phyloP scores from a whole-genome alignment of 2,797 vertebrate species.

The Amblyraja radiata region DNA sequence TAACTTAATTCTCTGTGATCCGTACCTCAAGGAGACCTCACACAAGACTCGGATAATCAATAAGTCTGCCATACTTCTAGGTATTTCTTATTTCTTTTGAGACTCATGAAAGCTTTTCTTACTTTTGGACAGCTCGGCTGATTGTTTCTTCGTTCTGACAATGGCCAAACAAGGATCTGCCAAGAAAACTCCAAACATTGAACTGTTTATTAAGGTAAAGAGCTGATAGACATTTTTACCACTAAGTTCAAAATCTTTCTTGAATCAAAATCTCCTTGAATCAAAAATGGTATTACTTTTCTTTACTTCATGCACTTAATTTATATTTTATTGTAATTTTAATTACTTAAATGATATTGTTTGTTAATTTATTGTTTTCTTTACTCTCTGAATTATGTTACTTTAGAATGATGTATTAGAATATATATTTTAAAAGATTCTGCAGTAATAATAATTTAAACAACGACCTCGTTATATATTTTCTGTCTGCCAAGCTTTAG shows the following conservation, averaged over 20 bases:
- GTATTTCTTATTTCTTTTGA: neutral
- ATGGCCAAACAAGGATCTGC: slow-evolving; percentile 16
- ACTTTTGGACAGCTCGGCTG: neutral
- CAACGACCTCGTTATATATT: neutral
- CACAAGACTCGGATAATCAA: neutral
- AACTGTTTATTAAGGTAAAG: slow-evolving; percentile 35
- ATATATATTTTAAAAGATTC: neutral
- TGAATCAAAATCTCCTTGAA: neutral
- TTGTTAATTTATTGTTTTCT: neutral
- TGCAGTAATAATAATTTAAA: neutral
- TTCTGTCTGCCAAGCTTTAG: neutral
- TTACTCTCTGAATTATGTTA: neutral
- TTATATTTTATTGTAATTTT: neutral
- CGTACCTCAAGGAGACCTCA: neutral
- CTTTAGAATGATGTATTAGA: neutral
- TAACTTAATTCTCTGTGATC: neutral
- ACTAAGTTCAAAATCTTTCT: neutral
- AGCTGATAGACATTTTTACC: neutral
- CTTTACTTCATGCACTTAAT: neutral
- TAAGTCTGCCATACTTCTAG: neutral
- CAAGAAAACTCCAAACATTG: neutral
- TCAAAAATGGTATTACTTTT: neutral
- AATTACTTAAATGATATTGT: neutral
- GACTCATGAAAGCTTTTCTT: neutral
- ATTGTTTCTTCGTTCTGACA: neutral